phyloP scores from a whole-genome alignment of 1,140 invertebrate genomes.

The Lepidurus arcticus region DNA sequence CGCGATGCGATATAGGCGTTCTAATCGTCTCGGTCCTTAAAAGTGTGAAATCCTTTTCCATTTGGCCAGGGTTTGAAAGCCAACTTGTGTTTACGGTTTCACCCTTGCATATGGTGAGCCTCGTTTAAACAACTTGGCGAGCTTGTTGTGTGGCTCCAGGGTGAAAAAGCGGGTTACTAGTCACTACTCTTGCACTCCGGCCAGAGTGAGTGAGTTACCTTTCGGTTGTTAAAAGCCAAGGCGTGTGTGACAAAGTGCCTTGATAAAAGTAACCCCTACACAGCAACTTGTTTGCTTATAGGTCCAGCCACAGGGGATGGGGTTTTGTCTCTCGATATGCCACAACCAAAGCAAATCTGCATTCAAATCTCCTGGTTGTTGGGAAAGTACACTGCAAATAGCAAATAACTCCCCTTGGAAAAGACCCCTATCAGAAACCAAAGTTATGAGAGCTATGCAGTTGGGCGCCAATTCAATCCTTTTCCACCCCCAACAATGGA shows the following conservation, averaged over 20 bases:
- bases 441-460: too few species aligned
- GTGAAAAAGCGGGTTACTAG: too few species aligned
- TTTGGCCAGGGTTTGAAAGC: background rate
- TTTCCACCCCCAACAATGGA: background rate
- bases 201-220: background rate
- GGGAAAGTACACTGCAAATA: too few species aligned
- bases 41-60: background rate
- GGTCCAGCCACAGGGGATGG: too few species aligned
- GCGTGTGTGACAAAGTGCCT: slow-evolving; percentile 13
- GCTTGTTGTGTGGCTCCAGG: too few species aligned
- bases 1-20: background rate
- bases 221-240: background rate
- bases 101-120: background rate
- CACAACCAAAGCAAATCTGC: too few species aligned
- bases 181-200: too few species aligned
- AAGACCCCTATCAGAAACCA: too few species aligned
- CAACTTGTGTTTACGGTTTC: background rate
- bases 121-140: background rate
- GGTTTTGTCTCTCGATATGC: too few species aligned
- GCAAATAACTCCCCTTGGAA: too few species aligned
- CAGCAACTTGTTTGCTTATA: background rate
- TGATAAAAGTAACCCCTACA: background rate
- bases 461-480: background rate
- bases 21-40: background rate
- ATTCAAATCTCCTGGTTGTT: too few species aligned